These are phyloP conservation scores for Onychostoma macrolepis DNA, from an alignment of 2,113 vertebrate species.

Conservation along the genomic window DNA sequence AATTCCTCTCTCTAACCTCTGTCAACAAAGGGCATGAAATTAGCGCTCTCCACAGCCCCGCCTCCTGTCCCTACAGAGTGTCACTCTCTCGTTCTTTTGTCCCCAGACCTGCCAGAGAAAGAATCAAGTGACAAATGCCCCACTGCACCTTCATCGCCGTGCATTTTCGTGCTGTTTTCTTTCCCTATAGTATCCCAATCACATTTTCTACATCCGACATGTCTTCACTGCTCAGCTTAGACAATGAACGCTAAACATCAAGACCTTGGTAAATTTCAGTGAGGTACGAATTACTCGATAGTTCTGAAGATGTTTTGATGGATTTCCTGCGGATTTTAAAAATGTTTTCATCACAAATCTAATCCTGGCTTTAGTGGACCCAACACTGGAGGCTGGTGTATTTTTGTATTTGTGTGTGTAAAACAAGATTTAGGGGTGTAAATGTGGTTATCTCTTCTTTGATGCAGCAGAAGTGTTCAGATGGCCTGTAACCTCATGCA, in stretches of 20 bases:
- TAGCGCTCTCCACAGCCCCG: slow-evolving; percentile 77
- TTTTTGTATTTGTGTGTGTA: slow-evolving; percentile 45
- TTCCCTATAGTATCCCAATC: neutral
- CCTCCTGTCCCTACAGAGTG: slow-evolving; percentile 75
- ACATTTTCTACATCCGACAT: neutral
- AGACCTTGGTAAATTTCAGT: neutral
- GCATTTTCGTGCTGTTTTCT: neutral
- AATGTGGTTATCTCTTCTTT: slow-evolving; percentile 42
- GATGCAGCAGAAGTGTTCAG: slow-evolving; percentile 44
- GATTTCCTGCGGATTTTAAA: slow-evolving; percentile 3
- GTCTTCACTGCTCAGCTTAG: neutral
- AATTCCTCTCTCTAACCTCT: slow-evolving; percentile 82
- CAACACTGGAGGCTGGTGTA: slow-evolving; percentile 17
- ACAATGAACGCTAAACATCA: neutral
- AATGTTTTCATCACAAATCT: slow-evolving; percentile 18
- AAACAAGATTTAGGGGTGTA: slow-evolving; percentile 56
- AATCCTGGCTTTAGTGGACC: slow-evolving; percentile 35
- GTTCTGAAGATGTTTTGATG: slow-evolving; percentile 2
- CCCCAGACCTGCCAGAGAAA: slow-evolving; percentile 66
- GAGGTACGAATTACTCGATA: neutral
- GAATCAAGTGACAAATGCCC: slow-evolving; percentile 46
- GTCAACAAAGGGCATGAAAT: slow-evolving; percentile 90
- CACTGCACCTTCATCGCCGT: neutral
- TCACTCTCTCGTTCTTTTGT: slow-evolving; percentile 84
- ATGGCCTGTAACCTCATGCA: slow-evolving; percentile 47